phyloP scores from a whole-genome alignment of 2,797 vertebrate species.

The Hemitrygon akajei region DNA sequence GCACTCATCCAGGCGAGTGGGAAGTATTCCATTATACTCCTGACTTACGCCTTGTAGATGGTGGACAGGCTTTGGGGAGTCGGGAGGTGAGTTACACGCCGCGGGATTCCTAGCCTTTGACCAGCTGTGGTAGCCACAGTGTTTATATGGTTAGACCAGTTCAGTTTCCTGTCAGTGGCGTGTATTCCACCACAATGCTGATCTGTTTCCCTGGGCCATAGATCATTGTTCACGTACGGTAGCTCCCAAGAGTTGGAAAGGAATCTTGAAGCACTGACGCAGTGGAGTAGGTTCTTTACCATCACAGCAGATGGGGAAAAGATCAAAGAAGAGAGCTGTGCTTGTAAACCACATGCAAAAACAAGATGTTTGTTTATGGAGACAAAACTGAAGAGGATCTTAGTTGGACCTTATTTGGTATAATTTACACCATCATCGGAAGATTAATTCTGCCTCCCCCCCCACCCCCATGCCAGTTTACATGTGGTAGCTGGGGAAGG shows the following conservation, averaged over 20 bases:
- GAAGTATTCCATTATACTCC: too few species aligned
- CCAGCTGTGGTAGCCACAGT: too few species aligned
- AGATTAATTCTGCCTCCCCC: not conserved
- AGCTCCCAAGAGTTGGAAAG: not conserved
- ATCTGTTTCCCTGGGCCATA: not conserved
- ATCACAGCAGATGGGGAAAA: not conserved
- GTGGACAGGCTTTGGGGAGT: too few species aligned
- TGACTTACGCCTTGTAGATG: too few species aligned
- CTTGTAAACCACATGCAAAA: not conserved
- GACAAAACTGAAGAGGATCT: not conserved
- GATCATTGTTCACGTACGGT: not conserved
- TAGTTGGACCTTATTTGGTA: not conserved
- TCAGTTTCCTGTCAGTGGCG: too few species aligned
- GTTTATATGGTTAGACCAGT: too few species aligned
- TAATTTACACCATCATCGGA: not conserved
- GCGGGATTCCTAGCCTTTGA: too few species aligned
- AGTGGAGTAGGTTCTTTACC: not conserved
- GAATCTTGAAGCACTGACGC: not conserved
- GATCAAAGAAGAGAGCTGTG: not conserved
- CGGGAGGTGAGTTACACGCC: too few species aligned
- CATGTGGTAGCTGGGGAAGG: not conserved
- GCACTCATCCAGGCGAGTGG: too few species aligned
- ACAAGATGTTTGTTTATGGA: not conserved
- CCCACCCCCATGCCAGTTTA: not conserved
- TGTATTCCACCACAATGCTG: not conserved